phyloP scores from a whole-genome alignment of 2,113 vertebrate genomes.

The Chrysemys picta region DNA sequence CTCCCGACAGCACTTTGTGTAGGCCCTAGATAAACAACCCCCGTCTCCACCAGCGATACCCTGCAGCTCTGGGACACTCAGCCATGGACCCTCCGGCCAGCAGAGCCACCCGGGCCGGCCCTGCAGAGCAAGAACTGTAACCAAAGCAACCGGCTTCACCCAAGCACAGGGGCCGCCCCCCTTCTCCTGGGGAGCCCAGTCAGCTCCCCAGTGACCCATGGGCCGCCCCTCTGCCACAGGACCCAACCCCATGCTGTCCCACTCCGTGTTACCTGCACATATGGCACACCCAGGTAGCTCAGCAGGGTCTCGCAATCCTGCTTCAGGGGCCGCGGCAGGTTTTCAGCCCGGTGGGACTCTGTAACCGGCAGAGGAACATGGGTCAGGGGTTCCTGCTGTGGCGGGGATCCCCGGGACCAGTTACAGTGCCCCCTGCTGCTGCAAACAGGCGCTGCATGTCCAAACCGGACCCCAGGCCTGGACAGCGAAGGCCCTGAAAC shows the following conservation, averaged over 20 bases:
- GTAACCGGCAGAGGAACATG: background rate
- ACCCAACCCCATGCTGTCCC: no score
- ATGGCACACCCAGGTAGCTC: conserved; percentile 80
- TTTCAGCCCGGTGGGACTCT: background rate
- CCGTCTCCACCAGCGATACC: background rate
- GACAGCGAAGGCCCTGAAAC: no score
- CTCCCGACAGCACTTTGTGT: background rate
- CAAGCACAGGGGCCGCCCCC: background rate
- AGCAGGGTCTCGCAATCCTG: conserved; percentile 76
- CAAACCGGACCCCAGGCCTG: background rate
- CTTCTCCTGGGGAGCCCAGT: no score
- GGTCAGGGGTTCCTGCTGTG: background rate
- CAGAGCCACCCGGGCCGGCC: background rate
- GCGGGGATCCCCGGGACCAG: no score
- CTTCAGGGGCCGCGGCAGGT: rapidly evolving
- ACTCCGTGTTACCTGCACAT: conserved; percentile 70
- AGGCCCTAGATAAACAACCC: background rate
- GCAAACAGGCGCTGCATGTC: background rate
- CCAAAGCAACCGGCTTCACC: background rate
- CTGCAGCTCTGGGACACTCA: background rate
- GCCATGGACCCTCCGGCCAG: background rate
- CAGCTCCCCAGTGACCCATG: background rate
- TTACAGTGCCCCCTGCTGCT: background rate
- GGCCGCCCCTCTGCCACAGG: no score
- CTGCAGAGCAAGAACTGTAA: no score